phyloP scores from a whole-genome alignment of 2,113 vertebrate genomes.

The Coryphaenoides rupestris region DNA sequence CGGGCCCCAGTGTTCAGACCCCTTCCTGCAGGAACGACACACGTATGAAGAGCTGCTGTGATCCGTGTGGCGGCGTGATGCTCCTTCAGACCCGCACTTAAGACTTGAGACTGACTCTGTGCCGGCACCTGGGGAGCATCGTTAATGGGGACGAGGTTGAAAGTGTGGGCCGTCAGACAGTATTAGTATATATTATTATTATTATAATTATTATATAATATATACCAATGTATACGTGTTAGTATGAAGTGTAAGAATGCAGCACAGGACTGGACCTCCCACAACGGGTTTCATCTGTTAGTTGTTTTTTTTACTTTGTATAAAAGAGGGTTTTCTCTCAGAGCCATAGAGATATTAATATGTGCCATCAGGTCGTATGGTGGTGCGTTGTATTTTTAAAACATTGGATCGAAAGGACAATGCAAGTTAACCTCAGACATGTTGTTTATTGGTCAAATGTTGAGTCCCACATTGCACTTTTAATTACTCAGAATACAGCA shows the following conservation, averaged over 20 bases:
- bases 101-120: conserved; percentile 3
- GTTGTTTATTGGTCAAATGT: conserved; percentile 41
- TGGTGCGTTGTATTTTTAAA: not conserved
- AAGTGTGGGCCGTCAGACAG: not conserved
- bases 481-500: conserved; percentile 28
- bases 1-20: conserved; percentile 45
- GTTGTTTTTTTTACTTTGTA: conserved; percentile 17
- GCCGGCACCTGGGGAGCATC: conserved; percentile 11
- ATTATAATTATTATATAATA: conserved; percentile 27
- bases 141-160: not conserved
- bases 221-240: conserved; percentile 4
- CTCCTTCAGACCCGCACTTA: no score
- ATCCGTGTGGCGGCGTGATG: conserved; percentile 20
- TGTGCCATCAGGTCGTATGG: conserved; percentile 27
- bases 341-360: conserved; percentile 20
- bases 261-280: conserved; percentile 1
- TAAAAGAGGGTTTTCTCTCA: conserved; percentile 13
- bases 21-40: conserved; percentile 48
- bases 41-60: conserved; percentile 71
- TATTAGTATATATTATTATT: not conserved
- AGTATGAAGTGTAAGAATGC: no score
- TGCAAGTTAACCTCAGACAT: conserved; percentile 21
- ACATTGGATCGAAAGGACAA: conserved; percentile 26
- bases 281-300: conserved; percentile 4
- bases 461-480: conserved; percentile 62